Evolutionary conservation across 92 coral and sea anemone genomes (phyloP).

Genomic region (Phymanthus crucifer): DNA sequence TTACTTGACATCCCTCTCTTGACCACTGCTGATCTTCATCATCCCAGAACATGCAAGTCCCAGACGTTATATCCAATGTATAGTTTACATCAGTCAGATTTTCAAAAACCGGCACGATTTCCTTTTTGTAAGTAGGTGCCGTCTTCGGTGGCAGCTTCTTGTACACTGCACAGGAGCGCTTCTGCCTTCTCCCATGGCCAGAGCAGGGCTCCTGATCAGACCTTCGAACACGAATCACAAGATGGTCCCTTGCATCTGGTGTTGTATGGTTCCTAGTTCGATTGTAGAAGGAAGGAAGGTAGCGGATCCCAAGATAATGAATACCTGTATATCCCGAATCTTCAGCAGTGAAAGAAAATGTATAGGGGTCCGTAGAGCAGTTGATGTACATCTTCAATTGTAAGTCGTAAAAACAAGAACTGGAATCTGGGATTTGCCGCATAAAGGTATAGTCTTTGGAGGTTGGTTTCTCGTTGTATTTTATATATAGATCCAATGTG

Average conservation of each 20-base stretch:
- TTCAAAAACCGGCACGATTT: conserved; percentile 36
- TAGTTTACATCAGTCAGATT: conserved; percentile 56
- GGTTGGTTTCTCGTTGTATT: conserved; percentile 44
- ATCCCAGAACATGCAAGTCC: conserved; percentile 73
- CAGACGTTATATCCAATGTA: conserved; percentile 47
- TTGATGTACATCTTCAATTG: background rate
- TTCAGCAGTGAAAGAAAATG: conserved; percentile 42
- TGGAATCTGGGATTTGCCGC: conserved; percentile 40
- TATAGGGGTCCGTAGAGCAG: conserved; percentile 47
- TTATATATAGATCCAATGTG: conserved; percentile 41
- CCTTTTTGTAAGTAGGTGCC: conserved; percentile 28
- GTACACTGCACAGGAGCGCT: conserved; percentile 62
- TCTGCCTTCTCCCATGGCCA: conserved; percentile 33
- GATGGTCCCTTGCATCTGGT: background rate
- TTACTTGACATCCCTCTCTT: conserved; percentile 65
- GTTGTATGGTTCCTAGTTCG: background rate
- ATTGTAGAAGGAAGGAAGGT: background rate
- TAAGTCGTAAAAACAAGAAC: conserved; percentile 34
- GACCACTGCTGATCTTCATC: conserved; percentile 53
- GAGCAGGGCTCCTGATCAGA: conserved; percentile 22
- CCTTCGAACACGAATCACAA: background rate
- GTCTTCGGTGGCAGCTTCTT: conserved; percentile 63
- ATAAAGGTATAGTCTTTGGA: conserved; percentile 15
- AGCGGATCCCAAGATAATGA: conserved; percentile 70
- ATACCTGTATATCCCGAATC: conserved; percentile 53